Conservation (phyloP, 2,797 vertebrate species). For the Molossus molossus region DNA sequence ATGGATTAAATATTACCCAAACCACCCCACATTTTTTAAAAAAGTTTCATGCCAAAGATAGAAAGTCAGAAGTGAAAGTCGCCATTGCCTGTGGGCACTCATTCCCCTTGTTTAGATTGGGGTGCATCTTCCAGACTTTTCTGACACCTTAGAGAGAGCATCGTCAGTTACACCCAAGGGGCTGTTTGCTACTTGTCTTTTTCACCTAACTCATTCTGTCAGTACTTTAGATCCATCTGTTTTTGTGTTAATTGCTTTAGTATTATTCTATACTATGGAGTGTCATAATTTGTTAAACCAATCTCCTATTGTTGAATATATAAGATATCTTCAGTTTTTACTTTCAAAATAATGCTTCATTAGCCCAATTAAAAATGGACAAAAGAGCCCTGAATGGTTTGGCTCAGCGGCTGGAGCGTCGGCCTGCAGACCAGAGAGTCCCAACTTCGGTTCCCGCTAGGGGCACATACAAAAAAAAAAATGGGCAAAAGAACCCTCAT, state of each 20-base stretch:
- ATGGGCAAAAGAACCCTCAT: not conserved
- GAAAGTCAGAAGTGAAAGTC: not conserved
- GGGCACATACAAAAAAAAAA: not conserved
- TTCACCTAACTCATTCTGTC: not conserved
- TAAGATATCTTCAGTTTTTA: not conserved
- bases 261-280: not conserved
- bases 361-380: not conserved
- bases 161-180: not conserved
- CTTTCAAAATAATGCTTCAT: constrained; percentile 11
- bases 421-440: no score
- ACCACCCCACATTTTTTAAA: not conserved
- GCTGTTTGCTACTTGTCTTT: not conserved
- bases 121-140: not conserved
- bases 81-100: no score
- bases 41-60: not conserved
- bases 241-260: not conserved
- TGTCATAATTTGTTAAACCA: not conserved
- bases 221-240: not conserved
- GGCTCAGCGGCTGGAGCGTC: not conserved
- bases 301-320: not conserved
- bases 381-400: not conserved
- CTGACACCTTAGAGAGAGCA: not conserved
- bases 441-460: no score
- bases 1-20: not conserved
- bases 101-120: not conserved